Evolutionary conservation across 2,888 invertebrate genomes (phyloP), one percentile per base, ranked within the genome.

Genomic region (Nomada fucata): DNA sequence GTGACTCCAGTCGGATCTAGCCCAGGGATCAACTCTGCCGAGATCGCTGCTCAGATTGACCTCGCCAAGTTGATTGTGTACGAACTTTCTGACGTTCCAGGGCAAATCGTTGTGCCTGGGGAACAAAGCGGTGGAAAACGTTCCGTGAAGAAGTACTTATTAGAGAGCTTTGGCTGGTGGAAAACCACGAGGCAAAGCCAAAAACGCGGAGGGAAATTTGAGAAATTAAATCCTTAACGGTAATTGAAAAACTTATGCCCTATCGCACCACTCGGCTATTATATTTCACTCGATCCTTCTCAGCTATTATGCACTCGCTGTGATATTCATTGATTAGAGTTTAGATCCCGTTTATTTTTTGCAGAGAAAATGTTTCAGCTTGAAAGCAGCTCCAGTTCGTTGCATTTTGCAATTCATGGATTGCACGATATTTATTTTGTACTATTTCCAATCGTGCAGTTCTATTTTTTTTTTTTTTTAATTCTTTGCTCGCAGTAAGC

Each of bases 21-120:
- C 96, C 98, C 98, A 98, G 87, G 97, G 97, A 91, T 97, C 97
- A 88, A 96, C 95, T 79, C 95, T 94, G 84, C 95, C 95, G 94
- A 93, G 92, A 87, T 93, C 93, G 85, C 93, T 93, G 91, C 93
- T 93, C 82, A 93, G 89, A 90, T 93, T 93, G 63, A 93, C 92
- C 85, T 93, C 93, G 83, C 93, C 93, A 77, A 93, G 90, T 89
- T 93, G 93, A 94, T 97, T 98, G 94, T 97, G 97, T 85, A 97
- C 96, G 94, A 98, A 98, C 94, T 97, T 97, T 88, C 98, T 95
- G 86, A 98, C 96, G 94, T 98, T 98, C 97, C 98, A 98, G 76
- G 98, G 97, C 93, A 98, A 95, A 94, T 98, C 98, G 94, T 98
- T 97, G 94, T 97, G 97, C 84, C 95, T 94, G 82, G 2, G 36